phyloP scores from a whole-genome alignment of 2,888 invertebrate species.

The Hymenopus coronatus region DNA sequence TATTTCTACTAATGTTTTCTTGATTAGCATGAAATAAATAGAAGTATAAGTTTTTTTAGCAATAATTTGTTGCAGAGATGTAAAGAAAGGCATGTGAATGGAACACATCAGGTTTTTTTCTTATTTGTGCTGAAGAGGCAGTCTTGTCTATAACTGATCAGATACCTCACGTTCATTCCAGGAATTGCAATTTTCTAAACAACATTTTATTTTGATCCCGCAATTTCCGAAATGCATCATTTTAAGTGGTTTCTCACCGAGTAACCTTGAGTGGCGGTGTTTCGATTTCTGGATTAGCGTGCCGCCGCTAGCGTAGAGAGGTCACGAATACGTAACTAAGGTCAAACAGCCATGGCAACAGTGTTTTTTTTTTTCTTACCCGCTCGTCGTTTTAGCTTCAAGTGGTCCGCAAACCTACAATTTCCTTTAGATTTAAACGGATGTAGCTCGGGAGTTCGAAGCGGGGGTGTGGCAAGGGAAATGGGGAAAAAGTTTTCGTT shows the following conservation, averaged over 20 bases:
- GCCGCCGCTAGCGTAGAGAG: neutral
- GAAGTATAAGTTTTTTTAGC: no score
- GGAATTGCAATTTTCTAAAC: neutral
- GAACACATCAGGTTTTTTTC: no score
- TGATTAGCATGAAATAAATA: no score
- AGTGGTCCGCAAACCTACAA: neutral
- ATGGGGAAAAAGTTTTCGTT: no score
- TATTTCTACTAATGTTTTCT: no score
- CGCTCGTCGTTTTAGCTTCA: neutral
- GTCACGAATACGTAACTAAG: neutral
- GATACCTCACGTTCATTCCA: neutral
- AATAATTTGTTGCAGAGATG: no score
- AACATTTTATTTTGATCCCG: neutral
- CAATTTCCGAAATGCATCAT: neutral
- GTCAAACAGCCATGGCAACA: neutral
- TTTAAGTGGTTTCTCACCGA: neutral
- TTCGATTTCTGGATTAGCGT: neutral
- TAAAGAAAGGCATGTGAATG: no score
- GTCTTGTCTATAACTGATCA: no score
- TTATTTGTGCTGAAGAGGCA: no score
- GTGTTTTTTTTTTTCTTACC: neutral
- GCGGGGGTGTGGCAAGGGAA: no score
- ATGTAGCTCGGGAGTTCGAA: neutral
- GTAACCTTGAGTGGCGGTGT: neutral
- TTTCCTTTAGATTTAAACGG: neutral